Evolutionary conservation across 2,113 vertebrate species (phyloP), one percentile per base, ranked within the genome.

Genomic region (Solea solea): DNA sequence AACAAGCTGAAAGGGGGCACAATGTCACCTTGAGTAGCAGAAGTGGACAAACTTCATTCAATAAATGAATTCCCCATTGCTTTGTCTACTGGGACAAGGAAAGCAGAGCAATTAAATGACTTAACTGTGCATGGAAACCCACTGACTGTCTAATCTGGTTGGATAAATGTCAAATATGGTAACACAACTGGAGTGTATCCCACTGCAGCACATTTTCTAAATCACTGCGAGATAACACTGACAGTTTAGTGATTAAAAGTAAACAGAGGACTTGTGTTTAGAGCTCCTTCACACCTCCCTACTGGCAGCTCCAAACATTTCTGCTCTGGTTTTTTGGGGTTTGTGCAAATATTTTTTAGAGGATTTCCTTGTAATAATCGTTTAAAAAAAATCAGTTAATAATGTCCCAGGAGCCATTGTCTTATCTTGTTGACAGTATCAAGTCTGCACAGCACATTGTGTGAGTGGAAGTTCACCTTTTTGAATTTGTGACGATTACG

Each of bases 291-390:
- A 49, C 64, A 53, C 69, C 74, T 83, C 60, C 79, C 28, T 11
- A 7, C 21, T 86, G 76, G 85, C 76, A 59, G 42, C 58, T 60
- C 85, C 82, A 77, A 25, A 46, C 57, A 13, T 48, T n/a, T 52
- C 27, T 34, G 21, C 27, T 76, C 64, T 34, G 13, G 62, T 77
- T 34, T 34, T 34, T 60, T 49, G 48, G 12, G 14, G 41, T 81
- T 76, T 55, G 16, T 67, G 53, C 34, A 81, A 74, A 85, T 64
- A 75, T 72, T 80, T 64, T 50, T 67, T 67, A 64, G 53, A 62
- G 15, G 53, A 34, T n/a, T 62, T 77, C 62, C 53, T 78, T 21
- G 56, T 67, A 66, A 74, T 78, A 58, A 74, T 40, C 59, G 28
- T 48, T 48, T 49, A 74, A 13, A 73, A 50, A 55, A 74, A 9